A percentile compares a stretch with the other conserved stretches of the same genome.
These are phyloP conservation scores for Isurus oxyrinchus DNA, from an alignment of 2,113 vertebrate species.

Conservation along the genomic window DNA sequence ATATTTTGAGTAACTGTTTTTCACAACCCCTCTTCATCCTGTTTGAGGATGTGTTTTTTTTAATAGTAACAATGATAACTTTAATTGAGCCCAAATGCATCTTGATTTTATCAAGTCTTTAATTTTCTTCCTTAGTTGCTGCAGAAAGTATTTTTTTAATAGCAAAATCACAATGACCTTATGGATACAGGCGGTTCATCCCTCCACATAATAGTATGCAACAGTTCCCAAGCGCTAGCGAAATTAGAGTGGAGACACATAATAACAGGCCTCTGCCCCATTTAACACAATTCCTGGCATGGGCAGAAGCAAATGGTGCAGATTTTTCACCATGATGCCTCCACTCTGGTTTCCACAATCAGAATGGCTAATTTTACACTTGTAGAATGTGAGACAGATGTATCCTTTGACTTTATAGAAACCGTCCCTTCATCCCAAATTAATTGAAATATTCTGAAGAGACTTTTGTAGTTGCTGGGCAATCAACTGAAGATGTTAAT, in stretches of 20 bases:
- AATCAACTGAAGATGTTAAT: neutral
- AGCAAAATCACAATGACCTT: neutral
- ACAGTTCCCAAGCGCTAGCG: neutral
- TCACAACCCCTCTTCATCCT: neutral
- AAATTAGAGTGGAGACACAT: neutral
- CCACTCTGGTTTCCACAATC: neutral
- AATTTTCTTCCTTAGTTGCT: neutral
- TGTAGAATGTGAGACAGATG: neutral
- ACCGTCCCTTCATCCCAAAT: no score
- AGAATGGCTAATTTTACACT: neutral
- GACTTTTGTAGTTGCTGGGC: no score
- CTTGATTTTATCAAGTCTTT: neutral
- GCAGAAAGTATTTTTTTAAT: neutral
- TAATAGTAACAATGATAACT: neutral
- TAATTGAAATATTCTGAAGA: no score
- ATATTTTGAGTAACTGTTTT: neutral
- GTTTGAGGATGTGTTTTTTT: neutral
- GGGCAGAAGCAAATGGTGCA: neutral
- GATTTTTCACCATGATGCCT: neutral
- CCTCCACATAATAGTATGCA: neutral
- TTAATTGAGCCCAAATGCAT: neutral
- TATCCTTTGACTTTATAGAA: no score
- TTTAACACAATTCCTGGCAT: neutral
- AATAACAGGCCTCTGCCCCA: neutral
- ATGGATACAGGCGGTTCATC: neutral